Evolutionary conservation across 1,140 invertebrate genomes (phyloP).

Genomic region (Glossosoma conforme): DNA sequence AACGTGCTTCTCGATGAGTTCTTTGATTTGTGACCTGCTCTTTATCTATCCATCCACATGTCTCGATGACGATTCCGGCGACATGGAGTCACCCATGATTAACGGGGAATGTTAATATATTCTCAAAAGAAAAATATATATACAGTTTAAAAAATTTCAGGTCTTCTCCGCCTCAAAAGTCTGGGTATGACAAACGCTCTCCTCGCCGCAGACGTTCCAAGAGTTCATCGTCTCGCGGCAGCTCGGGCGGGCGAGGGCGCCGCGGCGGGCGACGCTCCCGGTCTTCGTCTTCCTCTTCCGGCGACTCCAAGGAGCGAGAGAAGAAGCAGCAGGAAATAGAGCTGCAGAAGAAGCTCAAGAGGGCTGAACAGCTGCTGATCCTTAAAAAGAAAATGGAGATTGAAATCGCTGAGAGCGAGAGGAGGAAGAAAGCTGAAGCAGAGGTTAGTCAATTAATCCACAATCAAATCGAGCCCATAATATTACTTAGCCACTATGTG

Average conservation of each 20-base stretch:
- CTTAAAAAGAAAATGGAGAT: slow-evolving; percentile 54
- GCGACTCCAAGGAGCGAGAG: slow-evolving; percentile 10
- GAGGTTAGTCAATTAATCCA: slow-evolving; percentile 4
- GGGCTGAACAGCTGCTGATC: slow-evolving; percentile 45
- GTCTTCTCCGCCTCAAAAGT: too few relatives aligned
- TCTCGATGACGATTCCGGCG: too few relatives aligned
- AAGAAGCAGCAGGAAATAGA: slow-evolving; percentile 33
- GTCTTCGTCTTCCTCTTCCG: slow-evolving; percentile 21
- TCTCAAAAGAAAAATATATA: too few relatives aligned
- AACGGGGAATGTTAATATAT: too few relatives aligned
- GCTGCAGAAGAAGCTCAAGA: slow-evolving; percentile 42
- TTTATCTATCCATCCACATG: too few relatives aligned
- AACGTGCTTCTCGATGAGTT: too few relatives aligned
- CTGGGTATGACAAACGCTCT: slow-evolving; percentile 10
- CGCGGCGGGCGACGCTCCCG: slow-evolving; percentile 10
- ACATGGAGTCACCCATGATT: too few relatives aligned
- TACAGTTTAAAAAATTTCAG: too few relatives aligned
- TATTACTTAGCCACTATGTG: background rate
- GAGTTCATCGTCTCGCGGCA: background rate
- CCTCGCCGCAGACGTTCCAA: slow-evolving; percentile 10
- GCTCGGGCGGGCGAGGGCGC: background rate
- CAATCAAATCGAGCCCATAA: background rate
- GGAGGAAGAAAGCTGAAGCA: slow-evolving; percentile 34
- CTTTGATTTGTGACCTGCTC: too few relatives aligned
- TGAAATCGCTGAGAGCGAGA: slow-evolving; percentile 43